Evolutionary conservation across 2,888 invertebrate genomes (phyloP), one percentile per base, ranked within the genome.

Genomic region (Synergus umbraculus): DNA sequence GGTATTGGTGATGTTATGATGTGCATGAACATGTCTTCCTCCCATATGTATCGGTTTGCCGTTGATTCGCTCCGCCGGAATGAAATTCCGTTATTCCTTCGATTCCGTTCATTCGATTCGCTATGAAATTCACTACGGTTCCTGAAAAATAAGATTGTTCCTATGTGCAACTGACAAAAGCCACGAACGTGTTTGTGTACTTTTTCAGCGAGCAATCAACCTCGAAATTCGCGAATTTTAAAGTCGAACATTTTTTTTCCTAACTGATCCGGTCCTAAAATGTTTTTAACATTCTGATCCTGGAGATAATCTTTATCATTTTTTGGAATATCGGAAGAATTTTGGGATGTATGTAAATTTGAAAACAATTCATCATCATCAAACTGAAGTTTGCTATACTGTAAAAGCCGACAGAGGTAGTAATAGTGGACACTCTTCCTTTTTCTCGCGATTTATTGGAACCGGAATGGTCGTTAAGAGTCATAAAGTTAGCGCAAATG

Each of bases 1-100:
- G 63, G 78, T 79, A 79, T 78, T 78, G 49, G 78, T 77, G 78
- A 54, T 73, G 69, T 73, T 49, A 73, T 73, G 49, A 41, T 73
- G 41, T 73, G 18, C 18, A 66, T 9, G 43, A 43, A 41, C 37
- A 54, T 73, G n/a, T 73, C 54, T 73, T 54, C 5, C 3, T 54
- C 41, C 41, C 10, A n/a, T 10, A 49, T 49, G 46, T 49, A 73
- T 73, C 63, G 22, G 29, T 63, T 63, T 63, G 29, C 63, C 4
- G 37, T 54, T 73, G 54, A 73, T 73, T 73, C 73, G 73, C 54
- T 73, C n/a, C 13, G 54, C n/a, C n/a, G 37, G n/a, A 37, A 37
- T 54, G 54, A 54, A 73, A 73, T 73, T 73, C 73, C 73, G 54
- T 58, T 54, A 73, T 73, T 73, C 54, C 15, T 73, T 73, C 73